Evolutionary conservation across 1,140 invertebrate genomes (phyloP), one percentile per base, ranked within the genome.

Genomic region (Marisa cornuarietis): DNA sequence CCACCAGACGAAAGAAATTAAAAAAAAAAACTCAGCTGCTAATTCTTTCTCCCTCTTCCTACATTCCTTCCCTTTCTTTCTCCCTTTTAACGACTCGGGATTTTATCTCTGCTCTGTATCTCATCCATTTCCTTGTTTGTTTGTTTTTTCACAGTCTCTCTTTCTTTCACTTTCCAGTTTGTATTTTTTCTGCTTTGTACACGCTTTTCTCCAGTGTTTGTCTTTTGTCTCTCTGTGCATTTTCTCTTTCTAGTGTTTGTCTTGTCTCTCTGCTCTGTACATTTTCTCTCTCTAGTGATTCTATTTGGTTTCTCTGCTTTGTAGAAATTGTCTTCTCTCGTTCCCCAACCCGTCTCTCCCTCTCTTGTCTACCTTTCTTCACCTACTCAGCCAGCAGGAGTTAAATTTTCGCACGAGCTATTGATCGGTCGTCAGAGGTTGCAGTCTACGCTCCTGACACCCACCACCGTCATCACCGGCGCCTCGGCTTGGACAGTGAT

Each of bases 61-160:
- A 9, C 69, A 71, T 42, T 79, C 58, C 22, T 4, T 79, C 49
- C 61, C 42, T 62, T 54, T 71, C 78, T 79, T 9, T 72, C 7
- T 79, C 31, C 31, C 6, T n/a, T n/a, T n/a, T n/a, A n/a, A n/a
- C n/a, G 31, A 42, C 31, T 42, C 31, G 31, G 31, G 31, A 2
- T 4, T 42, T 42, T 42, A n/a, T n/a, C n/a, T n/a, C n/a, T n/a
- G n/a, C 31, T 42, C 31, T 42, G 31, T 42, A 42, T 42, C 31
- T 42, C 31, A 14, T 79, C 51, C 13, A 7, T 79, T 51, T 72
- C n/a, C 51, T 68, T 81, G 1, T 78, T 24, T 81, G 0, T 62
- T 18, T 51, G 13, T 73, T n/a, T 71, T 42, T 79, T 63, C 68
- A 14, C 51, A 1, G n/a, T n/a, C n/a, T n/a, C n/a, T 79, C 10